Base-by-base conservation (phyloP, 2,797 vertebrate genomes). In the Uromys caudimaculatus region DNA sequence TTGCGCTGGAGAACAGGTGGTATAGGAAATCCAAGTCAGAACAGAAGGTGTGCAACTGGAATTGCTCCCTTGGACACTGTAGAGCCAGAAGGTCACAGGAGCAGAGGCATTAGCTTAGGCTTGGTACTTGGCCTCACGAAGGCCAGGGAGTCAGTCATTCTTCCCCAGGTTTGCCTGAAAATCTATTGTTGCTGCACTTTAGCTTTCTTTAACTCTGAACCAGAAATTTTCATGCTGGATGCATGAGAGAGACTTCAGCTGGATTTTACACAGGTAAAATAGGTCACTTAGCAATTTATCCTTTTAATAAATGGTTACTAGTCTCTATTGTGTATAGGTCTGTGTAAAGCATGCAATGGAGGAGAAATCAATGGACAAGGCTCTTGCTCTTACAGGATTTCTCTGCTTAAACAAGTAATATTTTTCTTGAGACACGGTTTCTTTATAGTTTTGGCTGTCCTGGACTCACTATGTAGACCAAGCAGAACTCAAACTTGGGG, bases 121-220 rank as follows among this genome's bases (percentile, higher is more conserved):
- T 77, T 6, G 3, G 50, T 12, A 69, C 60, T 16, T 62, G 58
- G 41, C 54, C 38, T 32, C 73, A 50, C 67, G 73, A 82, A 29
- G 38, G n/a, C 79, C 1, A 76, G 23, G 27, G 75, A 95, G 56
- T 69, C 35, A 41, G 54, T 41, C 38, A 38, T n/a, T 94, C n/a
- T 95, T 93, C 58, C 13, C 9, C 54, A 81, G 41, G 21, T 73
- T 35, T 90, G 23, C 54, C 60, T 89, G 44, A 47, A 89, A 64
- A 41, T 62, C 67, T 71, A 24, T 64, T 85, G 17, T 78, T 92
- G n/a, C 3, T 89, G 16, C 17, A 35, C 23, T 14, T 76, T 85
- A 41, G 4, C 47, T 93, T 87, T 75, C 14, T 83, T 78, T 56
- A 91, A 81, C 60, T 93, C 84, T 91, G 13, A 93, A 67, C 44